Percentiles rank a stretch among this genome's conserved stretches.
Evolutionary conservation across 2,113 vertebrate species (phyloP).

Genomic region (Hymenochirus boettgeri): DNA sequence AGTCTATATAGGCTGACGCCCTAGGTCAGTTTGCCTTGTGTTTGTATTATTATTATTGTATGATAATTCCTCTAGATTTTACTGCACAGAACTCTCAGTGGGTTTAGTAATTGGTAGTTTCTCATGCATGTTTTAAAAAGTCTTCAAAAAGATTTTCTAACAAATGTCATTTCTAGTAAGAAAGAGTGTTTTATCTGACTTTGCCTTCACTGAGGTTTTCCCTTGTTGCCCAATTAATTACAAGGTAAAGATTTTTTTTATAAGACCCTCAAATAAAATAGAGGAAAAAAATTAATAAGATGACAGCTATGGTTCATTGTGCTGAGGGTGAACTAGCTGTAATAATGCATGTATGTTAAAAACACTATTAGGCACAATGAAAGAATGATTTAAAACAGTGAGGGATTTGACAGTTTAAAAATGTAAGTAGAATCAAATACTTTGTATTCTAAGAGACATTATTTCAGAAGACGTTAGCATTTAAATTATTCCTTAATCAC

Average conservation of each 20-base stretch:
- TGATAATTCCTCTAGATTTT: conserved; percentile 55
- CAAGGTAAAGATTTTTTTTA: conserved; percentile 50
- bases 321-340: conserved; percentile 42
- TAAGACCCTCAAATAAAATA: conserved; percentile 56
- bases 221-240: conserved; percentile 88
- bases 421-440: neutral
- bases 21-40: conserved; percentile 51
- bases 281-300: conserved; percentile 41
- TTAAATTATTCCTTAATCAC: neutral
- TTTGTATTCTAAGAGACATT: neutral
- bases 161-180: conserved; percentile 63
- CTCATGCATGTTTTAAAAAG: conserved; percentile 74
- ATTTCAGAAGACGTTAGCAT: neutral
- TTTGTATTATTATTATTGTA: conserved; percentile 65
- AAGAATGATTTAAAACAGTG: conserved; percentile 5
- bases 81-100: conserved; percentile 52
- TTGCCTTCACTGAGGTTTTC: conserved; percentile 79
- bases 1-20: conserved; percentile 42
- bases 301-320: conserved; percentile 52
- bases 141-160: conserved; percentile 61
- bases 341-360: conserved; percentile 40
- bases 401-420: conserved; percentile 3
- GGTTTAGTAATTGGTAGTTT: conserved; percentile 61
- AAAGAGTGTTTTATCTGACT: conserved; percentile 66
- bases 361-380: conserved; percentile 23